Evolutionary conservation across 2,888 invertebrate genomes (phyloP).

Genomic region (Phyto melanocephala): DNA sequence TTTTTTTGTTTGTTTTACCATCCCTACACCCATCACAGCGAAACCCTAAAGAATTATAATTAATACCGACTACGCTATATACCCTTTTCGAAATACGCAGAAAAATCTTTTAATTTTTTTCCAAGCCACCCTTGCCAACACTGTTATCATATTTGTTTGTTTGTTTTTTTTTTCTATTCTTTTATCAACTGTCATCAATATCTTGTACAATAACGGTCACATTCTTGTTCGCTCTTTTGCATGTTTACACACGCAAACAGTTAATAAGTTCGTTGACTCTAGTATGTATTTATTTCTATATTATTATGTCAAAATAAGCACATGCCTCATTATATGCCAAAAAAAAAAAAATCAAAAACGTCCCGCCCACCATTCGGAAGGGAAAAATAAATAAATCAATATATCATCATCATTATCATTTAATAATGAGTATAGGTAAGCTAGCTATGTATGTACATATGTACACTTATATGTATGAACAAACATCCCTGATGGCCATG

Average conservation of each 20-base stretch:
- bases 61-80: no score
- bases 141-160: no score
- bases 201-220: background rate
- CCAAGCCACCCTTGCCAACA: no score
- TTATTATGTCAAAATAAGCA: background rate
- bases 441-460: no score
- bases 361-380: background rate
- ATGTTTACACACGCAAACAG: background rate
- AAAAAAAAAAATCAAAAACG: background rate
- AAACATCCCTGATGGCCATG: no score
- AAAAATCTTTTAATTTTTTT: no score
- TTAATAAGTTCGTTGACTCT: conserved; percentile 6
- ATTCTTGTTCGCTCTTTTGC: background rate
- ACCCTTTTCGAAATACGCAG: no score
- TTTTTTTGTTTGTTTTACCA: no score
- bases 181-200: background rate
- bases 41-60: no score
- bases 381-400: background rate
- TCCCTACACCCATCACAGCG: no score
- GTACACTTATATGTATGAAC: no score
- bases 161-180: background rate
- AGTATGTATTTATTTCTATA: background rate
- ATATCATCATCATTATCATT: background rate
- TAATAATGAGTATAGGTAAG: background rate
- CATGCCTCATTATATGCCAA: background rate